phyloP scores from a whole-genome alignment of 2,113 vertebrate genomes.

The Notarius quadriscutis region DNA sequence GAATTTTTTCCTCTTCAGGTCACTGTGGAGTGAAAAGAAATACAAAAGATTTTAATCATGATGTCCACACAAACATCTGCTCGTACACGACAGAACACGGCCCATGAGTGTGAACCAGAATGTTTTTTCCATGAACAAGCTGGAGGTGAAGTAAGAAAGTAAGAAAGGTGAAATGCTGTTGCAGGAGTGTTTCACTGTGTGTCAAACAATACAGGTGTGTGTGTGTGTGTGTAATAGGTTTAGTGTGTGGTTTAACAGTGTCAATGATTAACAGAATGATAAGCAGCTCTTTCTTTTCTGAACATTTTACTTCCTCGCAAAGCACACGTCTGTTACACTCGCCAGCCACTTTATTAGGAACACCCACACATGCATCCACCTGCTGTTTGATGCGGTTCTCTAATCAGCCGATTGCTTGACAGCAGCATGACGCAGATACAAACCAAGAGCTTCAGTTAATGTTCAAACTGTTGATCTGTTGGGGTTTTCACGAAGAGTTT shows the following conservation, averaged over 20 bases:
- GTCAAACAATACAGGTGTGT: not conserved
- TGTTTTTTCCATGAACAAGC: not conserved
- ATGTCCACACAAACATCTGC: not conserved
- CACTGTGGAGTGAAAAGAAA: not conserved
- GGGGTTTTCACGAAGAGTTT: too few relatives aligned
- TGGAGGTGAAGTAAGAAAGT: not conserved
- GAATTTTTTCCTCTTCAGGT: not conserved
- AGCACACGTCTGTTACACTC: not conserved
- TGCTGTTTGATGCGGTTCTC: too few relatives aligned
- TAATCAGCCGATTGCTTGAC: too few relatives aligned
- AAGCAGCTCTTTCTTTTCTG: slow-evolving; percentile 1
- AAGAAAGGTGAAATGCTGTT: not conserved
- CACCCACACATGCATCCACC: too few relatives aligned
- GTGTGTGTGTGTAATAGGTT: not conserved
- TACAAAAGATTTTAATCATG: not conserved
- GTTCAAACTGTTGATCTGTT: too few relatives aligned
- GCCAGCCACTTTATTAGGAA: too few relatives aligned
- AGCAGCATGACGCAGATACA: too few relatives aligned
- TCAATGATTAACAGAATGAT: slow-evolving; percentile 41
- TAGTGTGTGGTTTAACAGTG: not conserved
- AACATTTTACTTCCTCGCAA: not conserved
- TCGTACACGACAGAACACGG: not conserved
- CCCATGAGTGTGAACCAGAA: not conserved
- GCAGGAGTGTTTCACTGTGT: not conserved
- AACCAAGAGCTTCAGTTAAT: too few relatives aligned